Base-by-base conservation (phyloP, 2,113 vertebrate genomes). In the Callipepla squamata region DNA sequence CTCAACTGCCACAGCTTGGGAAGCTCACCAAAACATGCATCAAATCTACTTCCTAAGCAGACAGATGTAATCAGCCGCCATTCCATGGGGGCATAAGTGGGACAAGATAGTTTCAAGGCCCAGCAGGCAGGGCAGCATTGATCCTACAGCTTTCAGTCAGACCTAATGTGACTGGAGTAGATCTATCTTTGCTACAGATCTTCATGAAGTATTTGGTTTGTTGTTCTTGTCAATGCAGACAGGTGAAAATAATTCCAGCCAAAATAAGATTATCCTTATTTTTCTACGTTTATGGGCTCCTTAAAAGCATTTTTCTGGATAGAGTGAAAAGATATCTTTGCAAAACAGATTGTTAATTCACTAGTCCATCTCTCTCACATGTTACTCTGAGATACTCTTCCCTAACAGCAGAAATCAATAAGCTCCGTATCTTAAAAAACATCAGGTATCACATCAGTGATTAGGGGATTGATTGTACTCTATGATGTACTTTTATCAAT, bases 341-440 rank as follows among this genome's bases (percentile, higher is more conserved):
- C 30, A 74, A 36, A 55, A 53, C 36, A 55, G 50, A 69, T 90
- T 81, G 25, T 89, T 79, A 65, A 77, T 85, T 80, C 4, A 0
- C 16, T 69, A 11, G 68, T 91, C 34, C 67, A 8, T 62, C 20
- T 86, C 32, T 68, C 45, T 28, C 42, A 92, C 30, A 22, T 13
- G 21, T 7, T 58, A 25, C 19, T 87, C 51, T 79, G 74, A 80
- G 62, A 77, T 40, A 87, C 34, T 69, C 62, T 89, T 40, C 30
- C 92, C 50, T 76, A 63, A 87, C 34, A 87, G 62, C 8, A 87
- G 48, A 84, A 50, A 89, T 92, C 92, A 95, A 87, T 89, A 85
- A 36, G 85, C 26, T 83, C 94, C 48, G 53, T 69, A 89, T 66
- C 85, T 89, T 87, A 82, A 68, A 92, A 91, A 63, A 20, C 50